Percentiles rank a stretch among this genome's conserved stretches.
These are phyloP conservation scores for Molanna angustata DNA, from an alignment of 2,888 invertebrate genomes.

Conservation along the genomic window DNA sequence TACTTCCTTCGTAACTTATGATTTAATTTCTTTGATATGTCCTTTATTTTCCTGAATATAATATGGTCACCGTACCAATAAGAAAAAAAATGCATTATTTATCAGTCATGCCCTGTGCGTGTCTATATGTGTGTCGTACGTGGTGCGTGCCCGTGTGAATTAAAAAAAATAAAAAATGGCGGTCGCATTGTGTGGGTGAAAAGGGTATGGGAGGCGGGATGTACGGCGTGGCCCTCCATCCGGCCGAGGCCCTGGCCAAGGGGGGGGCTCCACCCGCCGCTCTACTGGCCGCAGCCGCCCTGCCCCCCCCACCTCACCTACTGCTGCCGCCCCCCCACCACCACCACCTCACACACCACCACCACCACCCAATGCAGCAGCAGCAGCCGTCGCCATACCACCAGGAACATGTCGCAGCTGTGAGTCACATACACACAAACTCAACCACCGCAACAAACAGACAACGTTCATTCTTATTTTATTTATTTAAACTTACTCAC, in stretches of 20 bases:
- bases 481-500: no score
- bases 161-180: no score
- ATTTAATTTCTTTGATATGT: no score
- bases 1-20: no score
- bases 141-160: no score
- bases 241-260: slow-evolving; percentile 36
- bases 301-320: slow-evolving; percentile 54
- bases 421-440: slow-evolving; percentile 34
- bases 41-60: no score
- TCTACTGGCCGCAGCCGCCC: slow-evolving; percentile 53
- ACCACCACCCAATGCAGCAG: slow-evolving; percentile 54
- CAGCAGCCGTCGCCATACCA: slow-evolving; percentile 53
- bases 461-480: no score
- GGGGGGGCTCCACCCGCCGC: slow-evolving; percentile 43
- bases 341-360: slow-evolving; percentile 50
- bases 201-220: slow-evolving; percentile 21
- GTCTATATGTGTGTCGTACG: no score
- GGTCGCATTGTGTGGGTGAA: slow-evolving; percentile 1
- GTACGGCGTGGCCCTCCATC: slow-evolving; percentile 29
- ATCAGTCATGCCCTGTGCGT: not conserved
- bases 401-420: slow-evolving; percentile 63
- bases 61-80: no score
- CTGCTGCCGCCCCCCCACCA: slow-evolving; percentile 56
- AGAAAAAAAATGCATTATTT: no score
- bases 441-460: no score